Base-by-base conservation (phyloP, 2,797 vertebrate genomes). In the Huso huso region DNA sequence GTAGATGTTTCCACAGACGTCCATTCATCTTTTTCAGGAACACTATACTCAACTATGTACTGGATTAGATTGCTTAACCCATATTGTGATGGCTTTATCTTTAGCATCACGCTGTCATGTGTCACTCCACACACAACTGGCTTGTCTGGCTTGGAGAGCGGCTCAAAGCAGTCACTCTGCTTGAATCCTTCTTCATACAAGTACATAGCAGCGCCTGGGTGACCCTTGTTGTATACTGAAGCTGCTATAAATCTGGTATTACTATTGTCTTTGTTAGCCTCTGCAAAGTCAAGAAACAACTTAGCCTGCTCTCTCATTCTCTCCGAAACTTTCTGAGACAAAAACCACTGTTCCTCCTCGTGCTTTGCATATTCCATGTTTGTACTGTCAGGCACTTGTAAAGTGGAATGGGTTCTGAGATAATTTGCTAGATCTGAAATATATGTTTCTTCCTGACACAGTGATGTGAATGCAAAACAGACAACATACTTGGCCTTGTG, bases 191-290 rank as follows among this genome's bases (percentile, higher is more conserved):
- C n/a, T 67, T 49, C 23, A 48, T 69, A 70, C 18, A 69, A 62
- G 55, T 68, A 66, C 65, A 75, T 55, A 2, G 69, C 60, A 13
- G 68, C 59, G 4, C 74, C 71, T 0, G 61, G 66, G 11, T 68
- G 15, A 7, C n/a, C 18, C 6, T 50, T 4, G 8, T 69, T 67
- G 51, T 6, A 12, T 6, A 52, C 48, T 23, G 70, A 69, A 12
- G 68, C 52, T 23, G 73, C 64, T 15, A 69, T 18, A 10, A 73
- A 70, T 7, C 53, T 62, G 6, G 50, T 66, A 6, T 12, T 52
- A 7, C 8, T 15, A 6, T n/a, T 7, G n/a, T 58, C 10, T 48
- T 1, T 18, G 9, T 76, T 74, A 10, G 37, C 60, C 1, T 10
- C 1, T 48, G 51, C 50, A 62, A 76, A 72, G 0, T 12, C 10